phyloP scores from a whole-genome alignment of 92 coral and sea anemone genomes.

The Paragorgia papillata region DNA sequence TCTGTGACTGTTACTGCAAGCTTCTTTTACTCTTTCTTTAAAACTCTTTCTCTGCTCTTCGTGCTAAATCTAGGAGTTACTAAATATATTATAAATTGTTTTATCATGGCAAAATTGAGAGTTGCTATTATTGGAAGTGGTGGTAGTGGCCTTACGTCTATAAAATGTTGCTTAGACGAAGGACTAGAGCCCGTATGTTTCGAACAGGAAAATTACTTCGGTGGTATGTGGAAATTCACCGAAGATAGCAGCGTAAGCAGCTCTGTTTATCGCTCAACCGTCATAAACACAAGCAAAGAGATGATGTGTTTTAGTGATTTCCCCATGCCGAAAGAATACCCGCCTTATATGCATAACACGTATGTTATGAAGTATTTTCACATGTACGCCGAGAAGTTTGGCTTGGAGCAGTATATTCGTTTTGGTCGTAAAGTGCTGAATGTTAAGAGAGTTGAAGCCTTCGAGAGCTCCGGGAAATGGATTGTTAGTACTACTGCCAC shows the following conservation, averaged over 20 bases:
- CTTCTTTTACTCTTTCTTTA: no score
- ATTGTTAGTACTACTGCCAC: slow-evolving; percentile 12
- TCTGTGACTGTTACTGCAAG: no score
- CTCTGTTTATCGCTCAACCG: slow-evolving; percentile 84
- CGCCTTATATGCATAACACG: slow-evolving; percentile 77
- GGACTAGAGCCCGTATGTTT: slow-evolving; percentile 90
- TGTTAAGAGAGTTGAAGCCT: slow-evolving; percentile 57
- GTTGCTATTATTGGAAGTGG: slow-evolving; percentile 87
- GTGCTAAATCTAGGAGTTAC: neutral
- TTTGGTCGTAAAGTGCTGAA: slow-evolving; percentile 65
- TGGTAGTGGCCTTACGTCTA: slow-evolving; percentile 76
- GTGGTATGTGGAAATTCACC: slow-evolving; percentile 93
- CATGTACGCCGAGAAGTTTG: slow-evolving; percentile 77
- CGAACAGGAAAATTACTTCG: slow-evolving; percentile 84
- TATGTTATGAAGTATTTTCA: slow-evolving; percentile 76
- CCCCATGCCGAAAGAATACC: slow-evolving; percentile 87
- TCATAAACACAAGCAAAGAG: slow-evolving; percentile 89
- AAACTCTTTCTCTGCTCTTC: neutral
- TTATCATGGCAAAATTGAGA: slow-evolving; percentile 48
- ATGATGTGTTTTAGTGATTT: slow-evolving; percentile 95
- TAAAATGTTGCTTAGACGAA: slow-evolving; percentile 84
- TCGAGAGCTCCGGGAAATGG: slow-evolving; percentile 73
- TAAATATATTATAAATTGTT: no score
- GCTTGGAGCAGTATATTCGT: slow-evolving; percentile 71
- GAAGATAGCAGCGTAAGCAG: slow-evolving; percentile 68